Evolutionary conservation across 2,113 vertebrate species (phyloP).

Genomic region (Osmerus mordax): DNA sequence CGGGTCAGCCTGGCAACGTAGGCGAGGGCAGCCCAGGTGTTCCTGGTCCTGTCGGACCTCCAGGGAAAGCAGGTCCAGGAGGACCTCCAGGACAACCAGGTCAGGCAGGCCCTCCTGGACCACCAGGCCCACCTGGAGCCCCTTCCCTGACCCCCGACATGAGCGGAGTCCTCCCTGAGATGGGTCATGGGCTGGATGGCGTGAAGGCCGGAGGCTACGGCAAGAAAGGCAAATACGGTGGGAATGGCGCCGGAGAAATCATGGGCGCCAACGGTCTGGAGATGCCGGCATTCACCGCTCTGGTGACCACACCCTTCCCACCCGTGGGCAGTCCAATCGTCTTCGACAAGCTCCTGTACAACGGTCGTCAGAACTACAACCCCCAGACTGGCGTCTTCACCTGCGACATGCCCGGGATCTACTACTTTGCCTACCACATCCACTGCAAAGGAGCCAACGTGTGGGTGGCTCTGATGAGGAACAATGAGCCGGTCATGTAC

Average conservation of each 20-base stretch:
- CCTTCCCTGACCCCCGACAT: slow-evolving; percentile 76
- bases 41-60: slow-evolving; percentile 81
- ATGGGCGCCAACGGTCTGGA: slow-evolving; percentile 75
- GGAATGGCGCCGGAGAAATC: slow-evolving; percentile 55
- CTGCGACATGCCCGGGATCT: slow-evolving; percentile 92
- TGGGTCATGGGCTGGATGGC: slow-evolving; percentile 83
- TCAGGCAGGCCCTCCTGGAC: slow-evolving; percentile 82
- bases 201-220: slow-evolving; percentile 72
- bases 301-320: slow-evolving; percentile 87
- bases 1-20: slow-evolving; percentile 79
- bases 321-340: slow-evolving; percentile 85
- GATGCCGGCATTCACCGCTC: slow-evolving; percentile 94
- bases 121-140: slow-evolving; percentile 82
- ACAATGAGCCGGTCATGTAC: slow-evolving; percentile 96
- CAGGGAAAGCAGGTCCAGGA: slow-evolving; percentile 79
- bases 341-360: slow-evolving; percentile 95
- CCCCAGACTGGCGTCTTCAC: slow-evolving; percentile 93
- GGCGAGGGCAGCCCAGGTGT: slow-evolving; percentile 79
- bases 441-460: slow-evolving; percentile 96
- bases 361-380: slow-evolving; percentile 95
- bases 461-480: slow-evolving; percentile 94
- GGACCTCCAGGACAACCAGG: slow-evolving; percentile 81
- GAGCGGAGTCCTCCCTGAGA: slow-evolving; percentile 85
- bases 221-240: slow-evolving; percentile 82
- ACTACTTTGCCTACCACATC: slow-evolving; percentile 96